Conservation (phyloP, 2,888 invertebrate genomes). For the Acanthosepion pharaonis region DNA sequence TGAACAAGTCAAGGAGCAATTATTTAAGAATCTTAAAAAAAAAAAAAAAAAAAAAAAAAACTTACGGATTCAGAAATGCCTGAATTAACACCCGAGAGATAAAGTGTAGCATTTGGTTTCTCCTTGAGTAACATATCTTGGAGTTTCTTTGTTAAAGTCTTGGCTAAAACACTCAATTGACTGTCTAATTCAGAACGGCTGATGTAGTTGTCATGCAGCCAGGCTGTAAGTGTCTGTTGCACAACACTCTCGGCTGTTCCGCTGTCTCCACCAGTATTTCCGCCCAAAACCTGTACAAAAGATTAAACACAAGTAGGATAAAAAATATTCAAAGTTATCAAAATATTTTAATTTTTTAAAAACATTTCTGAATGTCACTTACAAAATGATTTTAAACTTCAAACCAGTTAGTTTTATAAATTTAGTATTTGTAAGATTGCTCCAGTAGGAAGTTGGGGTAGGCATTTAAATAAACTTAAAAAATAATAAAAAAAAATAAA, state of each 20-base stretch:
- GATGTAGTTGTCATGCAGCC: slow-evolving; percentile 63
- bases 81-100: neutral
- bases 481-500: too few relatives aligned
- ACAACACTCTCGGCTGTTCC: slow-evolving; percentile 49
- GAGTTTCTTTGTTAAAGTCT: slow-evolving; percentile 60
- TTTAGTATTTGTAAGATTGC: too few relatives aligned
- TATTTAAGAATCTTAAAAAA: too few relatives aligned
- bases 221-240: slow-evolving; percentile 57
- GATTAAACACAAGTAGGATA: slow-evolving; percentile 82
- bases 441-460: too few relatives aligned
- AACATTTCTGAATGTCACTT: neutral
- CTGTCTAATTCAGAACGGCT: slow-evolving; percentile 60
- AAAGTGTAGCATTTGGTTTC: neutral
- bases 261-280: slow-evolving; percentile 54
- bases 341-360: neutral
- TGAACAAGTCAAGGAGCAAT: too few relatives aligned
- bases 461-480: too few relatives aligned
- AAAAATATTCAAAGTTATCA: slow-evolving; percentile 52
- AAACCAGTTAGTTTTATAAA: too few relatives aligned
- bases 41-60: neutral
- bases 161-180: slow-evolving; percentile 57
- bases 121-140: slow-evolving; percentile 55
- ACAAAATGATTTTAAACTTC: too few relatives aligned
- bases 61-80: slow-evolving; percentile 51
- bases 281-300: slow-evolving; percentile 57